phyloP scores from a whole-genome alignment of 2,113 vertebrate species.

The Sylvilagus bachmani region DNA sequence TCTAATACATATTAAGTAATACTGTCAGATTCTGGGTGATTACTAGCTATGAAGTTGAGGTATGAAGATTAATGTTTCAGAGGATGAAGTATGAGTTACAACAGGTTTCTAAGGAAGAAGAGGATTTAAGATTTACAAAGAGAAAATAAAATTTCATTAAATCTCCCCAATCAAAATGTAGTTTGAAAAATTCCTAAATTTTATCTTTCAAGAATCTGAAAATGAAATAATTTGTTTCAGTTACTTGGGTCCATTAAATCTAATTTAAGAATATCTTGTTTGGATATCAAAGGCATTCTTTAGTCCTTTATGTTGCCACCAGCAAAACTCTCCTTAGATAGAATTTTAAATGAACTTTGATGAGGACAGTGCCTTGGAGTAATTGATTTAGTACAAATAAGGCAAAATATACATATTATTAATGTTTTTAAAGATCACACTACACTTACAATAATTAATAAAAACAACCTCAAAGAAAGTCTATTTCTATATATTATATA shows the following conservation, averaged over 20 bases:
- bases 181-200: constrained; percentile 22
- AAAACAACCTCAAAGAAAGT: not conserved
- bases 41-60: not conserved
- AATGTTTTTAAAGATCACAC: not conserved
- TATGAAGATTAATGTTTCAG: not conserved
- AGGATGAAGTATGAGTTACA: not conserved
- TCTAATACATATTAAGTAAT: not conserved
- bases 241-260: not conserved
- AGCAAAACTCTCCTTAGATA: constrained; percentile 53
- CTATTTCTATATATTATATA: too few species aligned
- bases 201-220: constrained; percentile 17
- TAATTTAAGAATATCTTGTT: constrained; percentile 55
- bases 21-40: not conserved
- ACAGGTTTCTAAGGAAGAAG: not conserved
- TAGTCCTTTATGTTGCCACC: constrained; percentile 15
- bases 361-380: not conserved
- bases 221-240: constrained; percentile 22
- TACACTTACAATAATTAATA: not conserved
- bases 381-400: constrained; percentile 51
- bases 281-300: constrained; percentile 50
- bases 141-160: constrained; percentile 5
- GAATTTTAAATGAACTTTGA: constrained; percentile 63
- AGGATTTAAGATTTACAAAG: not conserved
- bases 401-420: constrained; percentile 25
- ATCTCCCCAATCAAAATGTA: not conserved